Conservation (phyloP, 2,888 invertebrate species). For the Eupithecia inturbata region DNA sequence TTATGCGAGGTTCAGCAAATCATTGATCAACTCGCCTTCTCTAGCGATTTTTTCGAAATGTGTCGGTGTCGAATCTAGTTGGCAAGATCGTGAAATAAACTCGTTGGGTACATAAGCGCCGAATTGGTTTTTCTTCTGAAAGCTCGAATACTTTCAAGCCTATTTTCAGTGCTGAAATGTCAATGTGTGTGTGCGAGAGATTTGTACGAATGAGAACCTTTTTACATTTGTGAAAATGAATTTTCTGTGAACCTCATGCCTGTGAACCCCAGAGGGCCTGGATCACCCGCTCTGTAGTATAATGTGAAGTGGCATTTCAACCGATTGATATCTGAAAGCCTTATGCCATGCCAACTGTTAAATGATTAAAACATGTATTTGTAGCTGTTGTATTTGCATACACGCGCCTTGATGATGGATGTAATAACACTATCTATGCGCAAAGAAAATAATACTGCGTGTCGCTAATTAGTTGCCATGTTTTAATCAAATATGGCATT, state of each 20-base stretch:
- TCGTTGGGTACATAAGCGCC: constrained; percentile 15
- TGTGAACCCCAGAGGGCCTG: constrained; percentile 44
- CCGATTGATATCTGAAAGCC: constrained; percentile 50
- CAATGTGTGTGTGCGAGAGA: constrained; percentile 35
- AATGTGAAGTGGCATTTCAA: constrained; percentile 64
- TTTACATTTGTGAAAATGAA: constrained; percentile 50
- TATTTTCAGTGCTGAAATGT: constrained; percentile 33
- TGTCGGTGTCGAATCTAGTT: background rate
- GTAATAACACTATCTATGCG: constrained; percentile 12
- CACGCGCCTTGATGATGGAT: constrained; percentile 16
- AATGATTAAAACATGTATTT: constrained; percentile 13
- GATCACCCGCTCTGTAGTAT: constrained; percentile 49
- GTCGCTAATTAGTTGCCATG: constrained; percentile 8
- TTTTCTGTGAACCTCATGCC: constrained; percentile 49
- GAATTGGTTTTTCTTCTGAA: constrained; percentile 32
- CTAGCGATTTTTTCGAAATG: background rate
- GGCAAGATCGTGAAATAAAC: constrained; percentile 15
- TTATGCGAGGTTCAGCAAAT: background rate
- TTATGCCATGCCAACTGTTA: constrained; percentile 27
- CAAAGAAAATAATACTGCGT: constrained; percentile 16
- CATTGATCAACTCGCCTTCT: background rate
- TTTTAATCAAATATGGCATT: constrained; percentile 10
- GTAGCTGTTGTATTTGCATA: constrained; percentile 19
- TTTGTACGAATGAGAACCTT: constrained; percentile 43
- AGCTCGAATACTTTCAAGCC: constrained; percentile 22